phyloP scores from a whole-genome alignment of 1,140 invertebrate species.

The Drosophila persimilis region DNA sequence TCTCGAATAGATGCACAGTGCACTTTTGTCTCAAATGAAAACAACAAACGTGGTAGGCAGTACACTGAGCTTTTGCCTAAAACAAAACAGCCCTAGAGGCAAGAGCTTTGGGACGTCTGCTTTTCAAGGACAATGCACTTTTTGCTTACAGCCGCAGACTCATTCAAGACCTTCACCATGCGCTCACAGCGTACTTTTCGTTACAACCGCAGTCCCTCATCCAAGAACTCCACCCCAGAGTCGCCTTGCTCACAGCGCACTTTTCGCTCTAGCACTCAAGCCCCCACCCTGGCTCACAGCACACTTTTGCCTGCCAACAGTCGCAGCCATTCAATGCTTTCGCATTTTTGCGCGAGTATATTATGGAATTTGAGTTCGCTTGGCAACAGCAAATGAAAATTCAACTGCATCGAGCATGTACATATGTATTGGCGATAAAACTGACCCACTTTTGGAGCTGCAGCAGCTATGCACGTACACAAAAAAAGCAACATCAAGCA shows the following conservation, averaged over 20 bases:
- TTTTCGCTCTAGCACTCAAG: too few species aligned
- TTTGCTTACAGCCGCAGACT: too few species aligned
- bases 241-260: too few species aligned
- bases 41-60: background rate
- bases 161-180: too few species aligned
- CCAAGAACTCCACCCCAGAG: too few species aligned
- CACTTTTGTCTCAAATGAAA: too few species aligned
- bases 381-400: slow-evolving; percentile 58
- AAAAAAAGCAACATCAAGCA: slow-evolving; percentile 14
- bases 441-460: slow-evolving; percentile 68
- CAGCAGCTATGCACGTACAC: slow-evolving; percentile 39
- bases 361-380: slow-evolving; percentile 58
- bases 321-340: slow-evolving; percentile 25
- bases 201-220: slow-evolving; percentile 7
- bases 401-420: slow-evolving; percentile 36
- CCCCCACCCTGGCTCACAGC: too few species aligned
- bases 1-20: too few species aligned
- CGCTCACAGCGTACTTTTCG: background rate
- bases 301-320: background rate
- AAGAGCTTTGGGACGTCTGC: too few species aligned
- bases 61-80: slow-evolving; percentile 11
- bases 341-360: slow-evolving; percentile 19
- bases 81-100: background rate
- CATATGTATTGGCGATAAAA: slow-evolving; percentile 65
- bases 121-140: too few species aligned